Conservation (phyloP, 2,888 invertebrate genomes). For the Apantesis nais region DNA sequence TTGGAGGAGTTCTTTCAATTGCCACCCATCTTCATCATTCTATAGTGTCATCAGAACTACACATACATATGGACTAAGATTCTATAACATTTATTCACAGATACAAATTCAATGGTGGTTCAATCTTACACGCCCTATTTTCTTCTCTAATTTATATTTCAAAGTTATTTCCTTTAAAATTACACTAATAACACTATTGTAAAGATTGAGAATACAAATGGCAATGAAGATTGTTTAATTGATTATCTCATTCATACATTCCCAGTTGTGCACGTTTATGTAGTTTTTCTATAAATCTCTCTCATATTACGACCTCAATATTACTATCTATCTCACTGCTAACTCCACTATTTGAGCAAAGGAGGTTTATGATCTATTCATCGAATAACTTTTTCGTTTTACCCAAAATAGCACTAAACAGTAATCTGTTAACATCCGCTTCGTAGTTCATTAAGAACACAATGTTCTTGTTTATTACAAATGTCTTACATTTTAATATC, state of each 20-base stretch:
- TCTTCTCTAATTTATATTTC: too few species aligned
- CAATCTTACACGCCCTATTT: too few species aligned
- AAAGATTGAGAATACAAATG: neutral
- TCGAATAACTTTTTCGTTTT: neutral
- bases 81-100: too few species aligned
- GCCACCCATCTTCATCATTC: too few species aligned
- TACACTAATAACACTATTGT: neutral
- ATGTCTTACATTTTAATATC: neutral
- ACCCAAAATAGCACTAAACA: neutral
- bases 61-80: too few species aligned
- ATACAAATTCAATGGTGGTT: too few species aligned
- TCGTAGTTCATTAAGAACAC: constrained; percentile 2
- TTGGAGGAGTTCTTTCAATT: neutral
- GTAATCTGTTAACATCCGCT: neutral
- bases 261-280: neutral
- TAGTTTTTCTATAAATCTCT: neutral
- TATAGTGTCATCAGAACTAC: too few species aligned
- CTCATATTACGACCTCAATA: neutral
- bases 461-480: neutral
- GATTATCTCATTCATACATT: neutral
- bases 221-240: neutral
- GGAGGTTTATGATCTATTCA: neutral
- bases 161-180: too few species aligned
- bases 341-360: neutral
- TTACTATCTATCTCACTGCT: neutral